Percentiles rank a stretch among this genome's conserved stretches.
Conservation (phyloP, 2,113 vertebrate species). For the Odontophorus gujanensis region DNA sequence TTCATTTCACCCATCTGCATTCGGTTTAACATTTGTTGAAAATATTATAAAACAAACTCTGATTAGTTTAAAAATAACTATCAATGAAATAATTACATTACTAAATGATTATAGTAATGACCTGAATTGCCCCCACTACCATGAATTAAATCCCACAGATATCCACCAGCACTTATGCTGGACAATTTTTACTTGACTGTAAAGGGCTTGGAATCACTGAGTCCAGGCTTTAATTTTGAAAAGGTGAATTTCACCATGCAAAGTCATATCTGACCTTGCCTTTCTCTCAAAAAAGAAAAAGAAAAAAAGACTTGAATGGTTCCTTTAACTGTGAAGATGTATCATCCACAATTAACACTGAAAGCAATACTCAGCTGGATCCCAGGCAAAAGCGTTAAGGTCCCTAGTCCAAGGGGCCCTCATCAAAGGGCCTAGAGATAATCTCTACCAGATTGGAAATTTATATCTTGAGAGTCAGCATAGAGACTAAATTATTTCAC, state of each 20-base stretch:
- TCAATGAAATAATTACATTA: neutral
- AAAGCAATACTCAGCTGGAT: neutral
- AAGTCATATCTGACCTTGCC: neutral
- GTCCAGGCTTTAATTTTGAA: neutral
- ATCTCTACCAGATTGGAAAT: neutral
- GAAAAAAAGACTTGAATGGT: neutral
- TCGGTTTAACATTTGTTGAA: neutral
- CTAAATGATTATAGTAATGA: neutral
- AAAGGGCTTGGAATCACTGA: neutral
- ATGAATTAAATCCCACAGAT: neutral
- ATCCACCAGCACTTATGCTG: neutral
- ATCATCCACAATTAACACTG: neutral
- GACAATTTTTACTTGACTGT: neutral
- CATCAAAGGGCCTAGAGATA: neutral
- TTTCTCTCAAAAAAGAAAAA: neutral
- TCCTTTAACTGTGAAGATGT: neutral
- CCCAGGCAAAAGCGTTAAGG: neutral
- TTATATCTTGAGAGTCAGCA: neutral
- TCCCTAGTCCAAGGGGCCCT: neutral
- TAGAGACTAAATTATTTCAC: neutral
- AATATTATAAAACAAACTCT: neutral
- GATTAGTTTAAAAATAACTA: neutral
- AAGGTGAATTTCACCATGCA: neutral
- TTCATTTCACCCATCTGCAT: neutral
- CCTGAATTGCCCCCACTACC: neutral